Evolutionary conservation across 2,888 invertebrate species (phyloP).

Genomic region (Leptopilina syphax): DNA sequence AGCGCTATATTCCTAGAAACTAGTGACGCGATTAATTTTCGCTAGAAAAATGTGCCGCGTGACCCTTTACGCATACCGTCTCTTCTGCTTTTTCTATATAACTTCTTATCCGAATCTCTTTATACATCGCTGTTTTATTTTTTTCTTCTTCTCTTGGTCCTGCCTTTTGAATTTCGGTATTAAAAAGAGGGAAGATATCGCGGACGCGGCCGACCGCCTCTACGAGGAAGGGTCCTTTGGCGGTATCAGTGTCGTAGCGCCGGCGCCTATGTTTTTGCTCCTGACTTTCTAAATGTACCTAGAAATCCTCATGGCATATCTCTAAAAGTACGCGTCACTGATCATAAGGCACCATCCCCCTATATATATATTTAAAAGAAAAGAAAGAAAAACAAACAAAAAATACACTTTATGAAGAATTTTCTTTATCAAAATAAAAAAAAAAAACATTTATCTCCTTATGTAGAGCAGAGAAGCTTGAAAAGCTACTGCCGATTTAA

Average conservation of each 20-base stretch:
- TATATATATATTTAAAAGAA: neutral
- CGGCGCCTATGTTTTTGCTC: constrained; percentile 73
- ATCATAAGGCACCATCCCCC: constrained; percentile 29
- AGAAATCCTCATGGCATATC: constrained; percentile 37
- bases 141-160: constrained; percentile 22
- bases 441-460: no score
- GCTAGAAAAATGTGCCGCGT: constrained; percentile 57
- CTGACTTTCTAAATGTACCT: constrained; percentile 39
- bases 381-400: neutral
- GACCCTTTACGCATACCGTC: constrained; percentile 55
- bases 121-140: constrained; percentile 41
- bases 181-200: constrained; percentile 40
- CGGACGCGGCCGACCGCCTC: constrained; percentile 51
- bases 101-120: constrained; percentile 47
- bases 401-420: neutral
- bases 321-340: constrained; percentile 34
- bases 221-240: constrained; percentile 67
- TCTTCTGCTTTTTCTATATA: constrained; percentile 53
- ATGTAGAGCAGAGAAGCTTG: no score
- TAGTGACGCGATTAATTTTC: constrained; percentile 62
- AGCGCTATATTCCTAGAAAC: constrained; percentile 56
- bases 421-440: no score
- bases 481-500: no score
- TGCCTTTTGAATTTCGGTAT: constrained; percentile 63
- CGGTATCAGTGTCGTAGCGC: constrained; percentile 70